A percentile compares a stretch with the other conserved stretches of the same genome.
phyloP scores from a whole-genome alignment of 2,888 invertebrate species.

The Smittia aterrima region DNA sequence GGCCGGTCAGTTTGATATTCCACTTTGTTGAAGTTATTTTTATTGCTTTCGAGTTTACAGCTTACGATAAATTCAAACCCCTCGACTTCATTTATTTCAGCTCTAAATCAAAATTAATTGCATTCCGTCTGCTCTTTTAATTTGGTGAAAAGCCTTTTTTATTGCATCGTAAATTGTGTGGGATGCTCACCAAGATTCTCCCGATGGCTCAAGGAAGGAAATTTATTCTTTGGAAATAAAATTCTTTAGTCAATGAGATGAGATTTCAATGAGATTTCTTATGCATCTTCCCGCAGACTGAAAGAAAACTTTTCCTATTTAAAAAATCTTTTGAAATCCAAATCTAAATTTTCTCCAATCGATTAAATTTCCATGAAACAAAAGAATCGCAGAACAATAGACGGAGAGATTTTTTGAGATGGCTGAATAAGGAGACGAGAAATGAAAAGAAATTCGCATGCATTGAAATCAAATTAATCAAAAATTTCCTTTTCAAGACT shows the following conservation, averaged over 20 bases:
- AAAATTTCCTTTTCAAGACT: neutral
- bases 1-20: no score
- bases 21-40: neutral
- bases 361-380: neutral
- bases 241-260: neutral
- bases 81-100: neutral
- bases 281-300: neutral
- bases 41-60: neutral
- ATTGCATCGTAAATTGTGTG: constrained; percentile 8
- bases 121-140: neutral
- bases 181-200: neutral
- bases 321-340: neutral
- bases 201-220: neutral
- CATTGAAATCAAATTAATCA: neutral
- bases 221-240: neutral
- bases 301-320: neutral
- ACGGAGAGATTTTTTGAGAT: neutral
- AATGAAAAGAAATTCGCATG: no score
- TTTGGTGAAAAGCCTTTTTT: neutral
- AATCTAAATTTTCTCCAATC: neutral
- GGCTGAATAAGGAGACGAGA: neutral
- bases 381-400: neutral
- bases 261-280: neutral
- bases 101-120: constrained; percentile 11
- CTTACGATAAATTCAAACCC: neutral